These are phyloP conservation scores for Hirtodrosophila cameraria DNA, from an alignment of 2,888 invertebrate species.

Conservation along the genomic window DNA sequence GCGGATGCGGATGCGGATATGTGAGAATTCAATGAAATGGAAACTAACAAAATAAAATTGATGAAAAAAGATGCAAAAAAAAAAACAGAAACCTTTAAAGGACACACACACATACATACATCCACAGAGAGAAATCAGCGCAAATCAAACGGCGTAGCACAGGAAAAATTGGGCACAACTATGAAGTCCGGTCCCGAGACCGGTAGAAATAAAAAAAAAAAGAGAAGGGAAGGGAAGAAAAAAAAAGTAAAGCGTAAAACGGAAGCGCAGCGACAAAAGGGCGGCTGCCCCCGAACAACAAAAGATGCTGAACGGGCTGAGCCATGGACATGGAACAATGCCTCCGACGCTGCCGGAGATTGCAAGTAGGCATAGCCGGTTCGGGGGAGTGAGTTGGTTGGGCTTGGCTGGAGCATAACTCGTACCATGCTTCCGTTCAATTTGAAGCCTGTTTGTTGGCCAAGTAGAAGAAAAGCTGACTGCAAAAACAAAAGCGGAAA, in stretches of 20 bases:
- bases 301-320: constrained; percentile 69
- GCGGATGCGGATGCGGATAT: constrained; percentile 66
- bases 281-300: constrained; percentile 62
- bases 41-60: constrained; percentile 78
- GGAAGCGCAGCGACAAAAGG: constrained; percentile 62
- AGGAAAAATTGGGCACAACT: constrained; percentile 68
- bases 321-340: constrained; percentile 67
- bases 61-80: constrained; percentile 49
- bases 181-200: constrained; percentile 45
- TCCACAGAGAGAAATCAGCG: constrained; percentile 67
- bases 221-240: not conserved
- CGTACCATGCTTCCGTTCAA: constrained; percentile 74
- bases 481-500: constrained; percentile 73
- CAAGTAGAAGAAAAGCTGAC: constrained; percentile 61
- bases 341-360: constrained; percentile 68
- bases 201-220: constrained; percentile 19
- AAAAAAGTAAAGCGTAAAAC: constrained; percentile 46
- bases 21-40: constrained; percentile 81
- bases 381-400: constrained; percentile 23
- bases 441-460: constrained; percentile 77
- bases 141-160: constrained; percentile 71
- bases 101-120: constrained; percentile 40
- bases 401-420: constrained; percentile 63
- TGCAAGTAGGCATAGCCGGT: constrained; percentile 41
- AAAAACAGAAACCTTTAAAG: constrained; percentile 61